Percentiles rank a stretch among this genome's conserved stretches.
phyloP scores from a whole-genome alignment of 2,888 invertebrate species.

The Linnaemya vulpina region DNA sequence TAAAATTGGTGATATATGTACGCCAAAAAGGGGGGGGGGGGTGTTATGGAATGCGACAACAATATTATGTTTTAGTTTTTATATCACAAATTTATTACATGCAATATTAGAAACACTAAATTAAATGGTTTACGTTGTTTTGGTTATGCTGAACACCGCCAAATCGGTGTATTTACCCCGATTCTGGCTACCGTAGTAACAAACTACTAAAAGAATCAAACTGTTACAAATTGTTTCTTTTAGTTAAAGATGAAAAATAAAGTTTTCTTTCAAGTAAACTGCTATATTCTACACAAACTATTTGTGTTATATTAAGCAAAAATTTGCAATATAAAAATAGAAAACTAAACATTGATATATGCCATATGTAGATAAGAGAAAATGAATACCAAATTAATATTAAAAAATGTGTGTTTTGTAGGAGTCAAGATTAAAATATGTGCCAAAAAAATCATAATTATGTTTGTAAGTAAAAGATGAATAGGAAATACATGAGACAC shows the following conservation, averaged over 20 bases:
- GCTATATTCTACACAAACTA: background rate
- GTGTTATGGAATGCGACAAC: no score
- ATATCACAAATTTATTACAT: no score
- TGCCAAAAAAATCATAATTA: background rate
- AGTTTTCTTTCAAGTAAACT: background rate
- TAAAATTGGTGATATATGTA: no score
- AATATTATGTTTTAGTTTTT: no score
- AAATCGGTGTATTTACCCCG: no score
- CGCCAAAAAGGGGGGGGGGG: no score
- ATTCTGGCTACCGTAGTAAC: background rate
- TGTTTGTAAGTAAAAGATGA: background rate
- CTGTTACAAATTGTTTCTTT: no score
- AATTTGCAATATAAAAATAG: background rate
- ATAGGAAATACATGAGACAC: background rate
- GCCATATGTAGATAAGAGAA: conserved; percentile 23
- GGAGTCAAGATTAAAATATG: conserved; percentile 22
- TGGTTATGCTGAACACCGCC: no score
- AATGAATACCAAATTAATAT: background rate
- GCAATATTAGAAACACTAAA: no score
- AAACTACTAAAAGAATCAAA: background rate
- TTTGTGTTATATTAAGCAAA: background rate
- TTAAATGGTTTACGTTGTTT: no score
- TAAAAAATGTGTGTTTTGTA: background rate
- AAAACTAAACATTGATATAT: background rate
- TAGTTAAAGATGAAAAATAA: background rate